Evolutionary conservation across 1,140 invertebrate species (phyloP).

Genomic region (Drosophila arizonae): DNA sequence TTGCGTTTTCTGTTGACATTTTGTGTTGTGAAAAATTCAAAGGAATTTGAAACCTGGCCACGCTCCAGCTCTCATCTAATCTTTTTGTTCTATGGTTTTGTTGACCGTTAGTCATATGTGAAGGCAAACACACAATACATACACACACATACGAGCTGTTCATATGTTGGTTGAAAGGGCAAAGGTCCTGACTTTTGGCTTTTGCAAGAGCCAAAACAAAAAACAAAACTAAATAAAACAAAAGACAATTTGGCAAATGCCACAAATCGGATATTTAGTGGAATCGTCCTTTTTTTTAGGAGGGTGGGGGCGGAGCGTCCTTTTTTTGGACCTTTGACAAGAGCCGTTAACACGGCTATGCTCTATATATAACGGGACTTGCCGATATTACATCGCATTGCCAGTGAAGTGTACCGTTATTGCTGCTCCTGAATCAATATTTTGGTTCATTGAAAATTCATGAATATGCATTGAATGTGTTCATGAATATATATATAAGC

Average conservation of each 20-base stretch:
- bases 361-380: background rate
- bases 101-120: constrained; percentile 29
- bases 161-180: constrained; percentile 15
- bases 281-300: too few relatives aligned
- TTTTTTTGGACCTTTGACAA: background rate
- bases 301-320: too few relatives aligned
- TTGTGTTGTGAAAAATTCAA: constrained; percentile 16
- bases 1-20: constrained; percentile 53
- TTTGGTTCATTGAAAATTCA: constrained; percentile 2
- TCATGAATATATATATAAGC: too few relatives aligned
- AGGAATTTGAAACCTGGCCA: constrained; percentile 26
- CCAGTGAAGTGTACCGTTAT: background rate
- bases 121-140: constrained; percentile 5
- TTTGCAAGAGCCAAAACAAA: background rate
- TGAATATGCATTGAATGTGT: constrained; percentile 2
- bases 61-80: constrained; percentile 28
- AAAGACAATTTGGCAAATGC: constrained; percentile 17
- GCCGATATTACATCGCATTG: background rate
- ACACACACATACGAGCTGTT: constrained; percentile 4
- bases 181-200: constrained; percentile 41
- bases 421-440: constrained; percentile 3
- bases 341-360: background rate
- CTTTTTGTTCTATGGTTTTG: constrained; percentile 24
- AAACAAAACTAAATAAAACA: background rate
- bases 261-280: constrained; percentile 25